Evolutionary conservation across 2,888 invertebrate species (phyloP), one percentile per base, ranked within the genome.

Genomic region (Argyra leucocephala): DNA sequence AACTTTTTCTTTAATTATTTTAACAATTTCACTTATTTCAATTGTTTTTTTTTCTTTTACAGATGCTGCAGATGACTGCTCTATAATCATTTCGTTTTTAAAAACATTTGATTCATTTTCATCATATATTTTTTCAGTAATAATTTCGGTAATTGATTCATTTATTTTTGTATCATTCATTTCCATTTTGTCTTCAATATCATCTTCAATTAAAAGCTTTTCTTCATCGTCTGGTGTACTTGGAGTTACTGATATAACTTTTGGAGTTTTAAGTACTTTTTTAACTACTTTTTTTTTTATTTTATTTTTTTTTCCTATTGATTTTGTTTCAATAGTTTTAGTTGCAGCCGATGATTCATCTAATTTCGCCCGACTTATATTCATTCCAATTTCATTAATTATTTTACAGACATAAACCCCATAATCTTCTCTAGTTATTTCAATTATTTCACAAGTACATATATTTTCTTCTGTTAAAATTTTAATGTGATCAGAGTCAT

Each of bases 371-470:
- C 89, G 89, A 1, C 91, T 89, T 63, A 86, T 83, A 31, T 88
- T 88, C 80, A 89, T 85, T 62, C 94, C 94, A 66, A 91, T 87
- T 72, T 91, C 90, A 76, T 93, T 95, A 21, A 88, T 86, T 12
- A 93, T 90, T 80, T 91, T 92, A 76, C 93, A 93, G 70, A 86
- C 84, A 73, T 93, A 95, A 64, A 83, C 84, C 26, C 92, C 95
- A 71, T 86, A 86, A 73, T 89, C 84, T 65, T 86, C 85, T 67
- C 83, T 82, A 0, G 82, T 83, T 0, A 84, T 87, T 72, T 83
- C 84, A 65, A 82, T 80, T 68, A 94, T 86, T 26, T 84, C 86
- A 70, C 90, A 84, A n/a, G 84, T 82, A 1, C 92, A 88, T 72
- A 82, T 86, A 68, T 87, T 85, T 66, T 91, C 88, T 73, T 85